Evolutionary conservation across 2,113 vertebrate genomes (phyloP), one percentile per base, ranked within the genome.

Genomic region (Gallinago paraguaiae): DNA sequence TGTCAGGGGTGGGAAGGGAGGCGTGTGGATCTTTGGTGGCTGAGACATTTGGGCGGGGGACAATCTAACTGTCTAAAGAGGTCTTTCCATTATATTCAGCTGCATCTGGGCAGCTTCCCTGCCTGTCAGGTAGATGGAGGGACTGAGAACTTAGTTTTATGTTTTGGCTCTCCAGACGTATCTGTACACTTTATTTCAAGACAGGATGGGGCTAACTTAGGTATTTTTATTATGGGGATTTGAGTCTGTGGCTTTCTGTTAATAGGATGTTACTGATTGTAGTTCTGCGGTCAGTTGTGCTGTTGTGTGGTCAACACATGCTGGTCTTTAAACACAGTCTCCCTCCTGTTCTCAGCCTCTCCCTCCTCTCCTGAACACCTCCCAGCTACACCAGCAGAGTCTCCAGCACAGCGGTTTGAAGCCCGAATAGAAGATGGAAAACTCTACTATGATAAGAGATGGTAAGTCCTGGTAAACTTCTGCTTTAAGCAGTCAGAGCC

Each of bases 371-470:
- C 99, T 0, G 99, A 99, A 48, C 99, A 99, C 82, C 96, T 99
- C 70, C 99, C 99, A 31, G 97, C 98, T 1, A 97, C 98, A 10
- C 99, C 99, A 28, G 97, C 99, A 76, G 99, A 99, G 96, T 98
- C 96, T 90, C 99, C 99, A 1, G 98, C 98, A 3, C 99, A 99
- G 97, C 98, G 99, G 0, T 99, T 99, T 45, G 99, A 99, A 81
- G 99, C 99, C 46, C 98, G 99, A 84, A 99, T 99, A 96, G 99
- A 99, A 96, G 99, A 99, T 15, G 99, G 99, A 31, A 99, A 99
- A 89, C 98, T 99, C 39, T 99, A 99, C 97, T 99, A 99, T 45
- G 99, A 99, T 95, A 99, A 99, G 95, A 98, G 99, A 99, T 99
- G 99, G 99, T 99, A 95, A 83, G 96, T 86, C 39, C 19, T 39